Conservation (phyloP, 2,888 invertebrate genomes). For the Leptinotarsa haldemani region DNA sequence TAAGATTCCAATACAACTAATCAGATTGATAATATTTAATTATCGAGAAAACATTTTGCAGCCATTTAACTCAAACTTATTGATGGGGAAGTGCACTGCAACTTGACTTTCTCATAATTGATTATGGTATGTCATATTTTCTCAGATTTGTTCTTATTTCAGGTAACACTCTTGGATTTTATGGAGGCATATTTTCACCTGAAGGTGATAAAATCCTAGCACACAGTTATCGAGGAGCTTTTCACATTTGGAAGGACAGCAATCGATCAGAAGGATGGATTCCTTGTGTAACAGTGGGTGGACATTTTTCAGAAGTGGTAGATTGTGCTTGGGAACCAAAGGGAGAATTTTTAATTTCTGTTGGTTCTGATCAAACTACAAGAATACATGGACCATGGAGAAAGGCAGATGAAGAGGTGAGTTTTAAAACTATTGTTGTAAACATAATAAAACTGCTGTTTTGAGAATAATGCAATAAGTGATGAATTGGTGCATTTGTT, state of each 20-base stretch:
- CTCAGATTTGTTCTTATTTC: not conserved
- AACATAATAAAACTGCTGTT: no score
- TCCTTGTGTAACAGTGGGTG: slow-evolving; percentile 77
- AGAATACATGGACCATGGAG: slow-evolving; percentile 89
- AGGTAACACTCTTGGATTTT: slow-evolving; percentile 91
- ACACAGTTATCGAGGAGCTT: slow-evolving; percentile 92
- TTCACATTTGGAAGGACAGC: slow-evolving; percentile 84
- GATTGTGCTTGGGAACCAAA: slow-evolving; percentile 88
- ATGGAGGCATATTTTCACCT: slow-evolving; percentile 84
- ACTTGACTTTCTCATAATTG: not conserved
- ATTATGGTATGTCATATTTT: not conserved
- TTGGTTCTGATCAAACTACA: slow-evolving; percentile 89
- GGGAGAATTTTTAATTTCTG: slow-evolving; percentile 81
- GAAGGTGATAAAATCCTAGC: slow-evolving; percentile 79
- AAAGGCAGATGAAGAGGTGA: slow-evolving; percentile 60
- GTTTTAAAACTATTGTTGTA: not conserved
- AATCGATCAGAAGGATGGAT: slow-evolving; percentile 71
- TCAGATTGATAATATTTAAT: slow-evolving; percentile 3
- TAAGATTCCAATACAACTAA: no score
- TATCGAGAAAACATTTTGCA: not conserved
- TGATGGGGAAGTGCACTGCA: no score
- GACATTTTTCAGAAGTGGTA: slow-evolving; percentile 86
- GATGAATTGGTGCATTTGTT: no score
- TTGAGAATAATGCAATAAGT: no score
- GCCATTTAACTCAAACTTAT: no score